Conservation (phyloP, 2,888 invertebrate species). For the Amblyjoppa fuscipennis region DNA sequence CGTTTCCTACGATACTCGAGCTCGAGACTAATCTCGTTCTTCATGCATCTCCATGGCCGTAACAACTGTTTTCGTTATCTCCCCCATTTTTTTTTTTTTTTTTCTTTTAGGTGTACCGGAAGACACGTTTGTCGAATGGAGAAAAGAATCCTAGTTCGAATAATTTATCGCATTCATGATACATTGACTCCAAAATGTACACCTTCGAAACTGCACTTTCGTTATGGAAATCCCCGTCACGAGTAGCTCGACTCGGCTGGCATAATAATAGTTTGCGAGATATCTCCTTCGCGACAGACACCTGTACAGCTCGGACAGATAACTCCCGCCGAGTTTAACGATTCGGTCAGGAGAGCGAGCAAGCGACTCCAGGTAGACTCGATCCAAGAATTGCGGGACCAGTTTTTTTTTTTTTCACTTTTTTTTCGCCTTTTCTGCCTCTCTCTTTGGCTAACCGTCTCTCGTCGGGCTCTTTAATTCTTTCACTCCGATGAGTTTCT, state of each 20-base stretch:
- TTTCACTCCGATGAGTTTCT: constrained; percentile 30
- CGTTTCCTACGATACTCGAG: constrained; percentile 37
- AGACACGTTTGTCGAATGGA: not conserved
- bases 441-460: not conserved
- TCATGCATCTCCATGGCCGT: not conserved
- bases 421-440: constrained; percentile 1
- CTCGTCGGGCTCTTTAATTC: constrained; percentile 38
- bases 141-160: not conserved
- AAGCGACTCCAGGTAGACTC: constrained; percentile 22
- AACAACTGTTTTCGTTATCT: not conserved
- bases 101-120: not conserved
- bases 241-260: constrained; percentile 7
- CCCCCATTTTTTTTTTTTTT: not conserved
- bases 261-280: constrained; percentile 46
- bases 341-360: constrained; percentile 30
- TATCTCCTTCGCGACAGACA: constrained; percentile 38
- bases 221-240: constrained; percentile 41
- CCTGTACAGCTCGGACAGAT: constrained; percentile 43
- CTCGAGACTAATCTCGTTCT: constrained; percentile 3
- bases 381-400: constrained; percentile 40
- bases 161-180: not conserved
- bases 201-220: constrained; percentile 17
- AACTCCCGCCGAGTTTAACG: constrained; percentile 34
- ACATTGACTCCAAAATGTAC: not conserved
- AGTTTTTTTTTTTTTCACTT: constrained; percentile 24